phyloP scores from a whole-genome alignment of 2,797 vertebrate species.

The Botia kubotai region DNA sequence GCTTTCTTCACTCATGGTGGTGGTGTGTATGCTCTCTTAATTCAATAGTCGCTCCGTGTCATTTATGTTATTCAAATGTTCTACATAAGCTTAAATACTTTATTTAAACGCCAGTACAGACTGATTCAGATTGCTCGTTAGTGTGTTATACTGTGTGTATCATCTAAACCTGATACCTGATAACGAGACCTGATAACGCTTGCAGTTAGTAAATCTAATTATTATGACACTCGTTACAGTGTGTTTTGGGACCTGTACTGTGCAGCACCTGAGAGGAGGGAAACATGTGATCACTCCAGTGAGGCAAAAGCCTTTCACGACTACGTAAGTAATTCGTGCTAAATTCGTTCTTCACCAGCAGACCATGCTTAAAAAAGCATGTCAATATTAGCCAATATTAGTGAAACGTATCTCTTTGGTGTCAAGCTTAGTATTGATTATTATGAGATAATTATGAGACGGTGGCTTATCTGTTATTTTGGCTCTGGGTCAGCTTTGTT shows the following conservation, averaged over 20 bases:
- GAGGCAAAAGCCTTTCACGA: conserved; percentile 94
- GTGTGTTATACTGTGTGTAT: neutral
- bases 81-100: neutral
- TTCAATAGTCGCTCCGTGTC: neutral
- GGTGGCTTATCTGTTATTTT: neutral
- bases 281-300: conserved; percentile 91
- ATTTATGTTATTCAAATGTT: neutral
- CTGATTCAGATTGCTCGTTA: neutral
- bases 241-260: conserved; percentile 93
- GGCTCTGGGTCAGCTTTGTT: conserved; percentile 6
- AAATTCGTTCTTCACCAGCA: neutral
- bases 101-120: neutral
- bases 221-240: conserved; percentile 63
- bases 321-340: conserved; percentile 79
- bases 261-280: conserved; percentile 88
- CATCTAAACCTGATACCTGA: neutral
- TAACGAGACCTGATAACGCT: neutral
- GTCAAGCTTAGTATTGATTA: conserved; percentile 18
- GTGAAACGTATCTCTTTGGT: conserved; percentile 5
- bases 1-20: conserved; percentile 89
- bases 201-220: neutral
- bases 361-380: neutral
- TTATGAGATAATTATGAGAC: neutral
- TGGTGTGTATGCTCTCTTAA: conserved; percentile 77
- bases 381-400: no score